Percentiles rank a stretch among this genome's conserved stretches.
phyloP scores from a whole-genome alignment of 2,888 invertebrate genomes.

The Synergus itoensis region DNA sequence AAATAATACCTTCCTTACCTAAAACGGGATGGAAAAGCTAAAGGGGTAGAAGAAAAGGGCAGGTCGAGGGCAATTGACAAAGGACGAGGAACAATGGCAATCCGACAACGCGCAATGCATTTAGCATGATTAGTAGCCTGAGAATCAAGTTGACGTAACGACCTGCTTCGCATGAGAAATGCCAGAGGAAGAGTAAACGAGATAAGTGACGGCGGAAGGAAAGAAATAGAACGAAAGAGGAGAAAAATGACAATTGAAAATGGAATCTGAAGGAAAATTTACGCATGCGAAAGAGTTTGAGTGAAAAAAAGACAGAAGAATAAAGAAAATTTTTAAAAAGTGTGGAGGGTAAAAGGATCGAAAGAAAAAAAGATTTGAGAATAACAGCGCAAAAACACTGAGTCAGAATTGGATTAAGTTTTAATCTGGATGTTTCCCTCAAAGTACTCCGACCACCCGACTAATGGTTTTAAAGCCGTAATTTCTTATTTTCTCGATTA shows the following conservation, averaged over 20 bases:
- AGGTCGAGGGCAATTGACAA: slow-evolving; percentile 50
- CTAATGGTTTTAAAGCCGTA: slow-evolving; percentile 69
- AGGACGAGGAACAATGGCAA: slow-evolving; percentile 51
- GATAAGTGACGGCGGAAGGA: not conserved
- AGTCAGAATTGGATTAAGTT: slow-evolving; percentile 67
- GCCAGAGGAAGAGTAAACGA: slow-evolving; percentile 3
- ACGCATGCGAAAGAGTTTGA: not conserved
- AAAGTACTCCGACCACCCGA: slow-evolving; percentile 35
- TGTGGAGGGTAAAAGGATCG: slow-evolving; percentile 24
- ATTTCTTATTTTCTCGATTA: slow-evolving; percentile 68
- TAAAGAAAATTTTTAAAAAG: slow-evolving; percentile 18
- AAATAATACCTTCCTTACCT: slow-evolving; percentile 9
- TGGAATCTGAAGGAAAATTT: not conserved
- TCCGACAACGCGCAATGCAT: slow-evolving; percentile 52
- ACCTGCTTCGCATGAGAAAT: slow-evolving; percentile 32
- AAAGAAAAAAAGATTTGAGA: slow-evolving; percentile 52
- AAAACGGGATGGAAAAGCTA: not conserved
- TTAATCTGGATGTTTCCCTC: slow-evolving; percentile 66
- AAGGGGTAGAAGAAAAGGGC: slow-evolving; percentile 42
- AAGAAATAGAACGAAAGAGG: not conserved
- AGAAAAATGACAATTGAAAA: slow-evolving; percentile 7
- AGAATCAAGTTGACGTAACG: slow-evolving; percentile 51
- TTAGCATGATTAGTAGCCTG: slow-evolving; percentile 57
- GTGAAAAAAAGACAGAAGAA: not conserved
- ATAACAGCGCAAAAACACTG: slow-evolving; percentile 53